phyloP scores from a whole-genome alignment of 1,140 invertebrate species.

The Himalopsyche phryganea region DNA sequence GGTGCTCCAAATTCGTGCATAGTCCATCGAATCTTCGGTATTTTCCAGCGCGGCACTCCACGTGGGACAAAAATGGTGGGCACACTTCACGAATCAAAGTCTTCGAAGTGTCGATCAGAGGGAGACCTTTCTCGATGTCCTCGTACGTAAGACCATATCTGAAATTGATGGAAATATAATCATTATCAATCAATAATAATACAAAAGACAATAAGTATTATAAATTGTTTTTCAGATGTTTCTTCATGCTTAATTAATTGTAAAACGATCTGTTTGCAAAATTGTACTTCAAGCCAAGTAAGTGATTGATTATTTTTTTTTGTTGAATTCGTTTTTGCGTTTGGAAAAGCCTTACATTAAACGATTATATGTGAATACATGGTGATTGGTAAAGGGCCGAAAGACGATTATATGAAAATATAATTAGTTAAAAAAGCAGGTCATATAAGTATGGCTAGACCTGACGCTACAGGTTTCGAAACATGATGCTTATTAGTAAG shows the following conservation, averaged over 20 bases:
- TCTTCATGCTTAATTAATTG: background rate
- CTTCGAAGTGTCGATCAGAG: constrained; percentile 85
- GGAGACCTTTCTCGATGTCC: constrained; percentile 83
- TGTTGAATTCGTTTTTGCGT: too few species aligned
- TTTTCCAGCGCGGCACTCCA: constrained; percentile 85
- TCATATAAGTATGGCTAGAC: too few species aligned
- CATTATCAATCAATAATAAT: background rate
- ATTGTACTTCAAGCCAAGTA: too few species aligned
- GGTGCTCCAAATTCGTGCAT: constrained; percentile 89
- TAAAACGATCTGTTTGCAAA: background rate
- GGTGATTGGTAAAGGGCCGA: too few species aligned
- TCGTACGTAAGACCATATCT: constrained; percentile 82
- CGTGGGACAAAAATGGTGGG: constrained; percentile 80
- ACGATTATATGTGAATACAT: too few species aligned
- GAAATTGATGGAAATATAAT: constrained; percentile 29
- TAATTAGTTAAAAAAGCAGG: too few species aligned
- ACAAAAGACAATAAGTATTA: background rate
- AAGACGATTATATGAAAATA: too few species aligned
- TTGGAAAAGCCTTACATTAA: too few species aligned
- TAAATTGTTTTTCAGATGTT: background rate
- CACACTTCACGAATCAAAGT: constrained; percentile 84
- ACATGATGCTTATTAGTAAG: too few species aligned
- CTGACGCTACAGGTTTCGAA: too few species aligned
- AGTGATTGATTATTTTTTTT: too few species aligned
- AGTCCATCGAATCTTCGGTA: constrained; percentile 87